Evolutionary conservation across 2,113 vertebrate genomes (phyloP), one percentile per base, ranked within the genome.

Genomic region (Micromys minutus): DNA sequence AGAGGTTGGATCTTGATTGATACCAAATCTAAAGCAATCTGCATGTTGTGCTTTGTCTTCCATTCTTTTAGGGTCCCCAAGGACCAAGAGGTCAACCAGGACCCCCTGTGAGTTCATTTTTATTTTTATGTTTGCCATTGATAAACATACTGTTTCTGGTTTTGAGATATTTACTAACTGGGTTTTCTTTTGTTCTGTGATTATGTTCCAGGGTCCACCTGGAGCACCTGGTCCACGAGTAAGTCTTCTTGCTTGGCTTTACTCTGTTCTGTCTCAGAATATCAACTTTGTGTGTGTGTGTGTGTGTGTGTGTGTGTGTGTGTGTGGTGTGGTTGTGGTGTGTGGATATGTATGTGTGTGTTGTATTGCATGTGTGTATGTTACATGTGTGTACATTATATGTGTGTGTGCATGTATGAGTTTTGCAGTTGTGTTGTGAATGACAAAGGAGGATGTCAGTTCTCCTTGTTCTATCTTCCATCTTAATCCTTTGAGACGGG

Each of bases 141-240:
- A 71, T 84, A 87, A 42, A 94, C 90, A 55, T 94, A 65, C 88
- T 13, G 7, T 96, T 10, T 29, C 57, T 96, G 59, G 34, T 81
- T 17, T 81, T 77, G 72, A 50, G 50, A 93, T 61, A 15, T 9
- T 8, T 85, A 76, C 91, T 93, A 96, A 97, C 96, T 93, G 92
- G 67, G 94, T 36, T 7, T 6, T 15, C 75, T 87, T 89, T 86
- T 67, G 42, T 42, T 93, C 42, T 81, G 63, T 76, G 97, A 63
- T 96, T 42, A 19, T 80, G 5, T 97, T 94, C 96, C 83, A 99
- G 99, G 99, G 99, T 94, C 99, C 98, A 86, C 99, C 99, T 77
- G 99, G 99, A 90, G 96, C 98, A 95, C 99, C 99, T 36, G 99
- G 99, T 94, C 98, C 98, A 93, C 98, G 98, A 97, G 99, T 99